Conservation (phyloP, 2,113 vertebrate genomes). For the Crocuta crocuta region DNA sequence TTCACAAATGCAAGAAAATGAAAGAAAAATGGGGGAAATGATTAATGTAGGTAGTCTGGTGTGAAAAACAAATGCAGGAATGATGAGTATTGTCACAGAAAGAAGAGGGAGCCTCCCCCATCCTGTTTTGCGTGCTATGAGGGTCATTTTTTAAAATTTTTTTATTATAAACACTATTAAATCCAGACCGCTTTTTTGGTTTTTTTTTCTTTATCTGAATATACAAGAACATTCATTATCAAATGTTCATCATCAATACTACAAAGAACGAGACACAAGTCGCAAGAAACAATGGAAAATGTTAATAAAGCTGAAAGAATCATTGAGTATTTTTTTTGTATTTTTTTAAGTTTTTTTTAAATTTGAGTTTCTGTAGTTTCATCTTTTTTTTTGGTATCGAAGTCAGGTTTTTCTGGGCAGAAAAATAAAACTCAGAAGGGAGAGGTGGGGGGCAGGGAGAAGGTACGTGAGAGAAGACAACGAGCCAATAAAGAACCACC, state of each 20-base stretch:
- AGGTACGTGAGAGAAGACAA: slow-evolving; percentile 76
- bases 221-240: slow-evolving; percentile 92
- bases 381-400: slow-evolving; percentile 94
- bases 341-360: slow-evolving; percentile 78
- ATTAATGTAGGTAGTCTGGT: slow-evolving; percentile 88
- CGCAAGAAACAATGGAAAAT: slow-evolving; percentile 92
- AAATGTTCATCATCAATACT: slow-evolving; percentile 92
- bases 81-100: slow-evolving; percentile 87
- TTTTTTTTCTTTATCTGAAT: slow-evolving; percentile 92
- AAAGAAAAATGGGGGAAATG: slow-evolving; percentile 76
- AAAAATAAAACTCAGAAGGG: slow-evolving; percentile 83
- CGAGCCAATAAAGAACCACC: slow-evolving; percentile 70
- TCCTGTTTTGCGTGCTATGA: slow-evolving; percentile 92
- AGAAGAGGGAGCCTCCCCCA: slow-evolving; percentile 83
- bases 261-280: slow-evolving; percentile 93
- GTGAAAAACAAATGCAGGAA: slow-evolving; percentile 88
- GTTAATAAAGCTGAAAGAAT: slow-evolving; percentile 94
- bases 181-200: slow-evolving; percentile 94
- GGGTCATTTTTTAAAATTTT: slow-evolving; percentile 87
- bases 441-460: background rate
- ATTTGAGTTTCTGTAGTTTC: slow-evolving; percentile 88
- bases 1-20: slow-evolving; percentile 93
- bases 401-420: slow-evolving; percentile 91
- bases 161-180: slow-evolving; percentile 93
- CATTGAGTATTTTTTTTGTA: slow-evolving; percentile 79